A percentile compares a stretch with the other conserved stretches of the same genome.
phyloP scores from a whole-genome alignment of 2,888 invertebrate species.

The Drosophila aldrichi region DNA sequence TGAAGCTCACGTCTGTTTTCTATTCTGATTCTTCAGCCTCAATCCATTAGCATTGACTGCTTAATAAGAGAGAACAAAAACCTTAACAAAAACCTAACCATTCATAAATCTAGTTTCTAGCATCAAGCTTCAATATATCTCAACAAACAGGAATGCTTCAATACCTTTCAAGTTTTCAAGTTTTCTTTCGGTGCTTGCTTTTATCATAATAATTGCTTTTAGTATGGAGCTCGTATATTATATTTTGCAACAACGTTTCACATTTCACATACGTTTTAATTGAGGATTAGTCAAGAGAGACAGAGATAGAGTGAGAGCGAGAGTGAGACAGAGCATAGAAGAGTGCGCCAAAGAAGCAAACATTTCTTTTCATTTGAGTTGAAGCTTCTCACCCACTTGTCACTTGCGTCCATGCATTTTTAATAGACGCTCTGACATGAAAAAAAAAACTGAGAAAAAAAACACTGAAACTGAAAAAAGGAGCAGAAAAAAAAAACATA shows the following conservation, averaged over 20 bases:
- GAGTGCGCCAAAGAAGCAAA: constrained; percentile 15
- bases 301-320: neutral
- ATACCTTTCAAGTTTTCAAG: neutral
- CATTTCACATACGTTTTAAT: constrained; percentile 13
- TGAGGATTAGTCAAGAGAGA: constrained; percentile 35
- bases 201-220: neutral
- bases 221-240: neutral
- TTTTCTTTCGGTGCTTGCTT: neutral
- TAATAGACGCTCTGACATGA: constrained; percentile 47
- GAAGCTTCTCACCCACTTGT: constrained; percentile 18
- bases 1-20: neutral
- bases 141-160: neutral
- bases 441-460: neutral
- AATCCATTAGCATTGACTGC: neutral
- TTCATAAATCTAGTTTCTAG: neutral
- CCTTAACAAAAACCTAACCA: neutral
- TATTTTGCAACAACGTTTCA: constrained; percentile 2
- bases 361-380: constrained; percentile 55
- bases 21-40: neutral
- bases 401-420: constrained; percentile 62
- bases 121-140: neutral
- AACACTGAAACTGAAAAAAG: neutral
- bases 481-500: constrained; percentile 49
- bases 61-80: neutral
- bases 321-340: neutral